Base-by-base conservation (phyloP, 2,888 invertebrate species). In the Sussaba pulchella region DNA sequence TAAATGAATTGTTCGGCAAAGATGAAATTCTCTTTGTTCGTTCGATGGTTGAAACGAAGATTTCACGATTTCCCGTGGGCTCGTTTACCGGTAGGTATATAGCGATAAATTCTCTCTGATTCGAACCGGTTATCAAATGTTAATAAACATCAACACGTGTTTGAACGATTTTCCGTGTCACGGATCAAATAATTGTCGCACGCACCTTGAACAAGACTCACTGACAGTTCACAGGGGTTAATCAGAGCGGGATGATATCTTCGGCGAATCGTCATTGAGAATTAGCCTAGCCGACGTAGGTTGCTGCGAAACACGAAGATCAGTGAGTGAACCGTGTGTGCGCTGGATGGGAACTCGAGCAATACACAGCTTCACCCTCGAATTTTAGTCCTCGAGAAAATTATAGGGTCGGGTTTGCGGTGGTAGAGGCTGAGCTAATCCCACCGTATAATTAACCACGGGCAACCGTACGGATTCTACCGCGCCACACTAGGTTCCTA, bases 381-480 rank as follows among this genome's bases (percentile, higher is more conserved):
- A 89, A 88, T 89, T 89, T 88, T 87, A 88, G 86, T 85, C 87
- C 87, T 84, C 84, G 86, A 90, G 90, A 89, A 90, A 90, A 90
- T 91, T 90, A 91, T 89, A 89, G 89, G 86, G 87, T 86, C 84
- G 85, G 87, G 88, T 87, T 89, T 87, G 89, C 76, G 89, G 89
- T 74, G 83, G 84, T 83, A 84, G 85, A 84, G 85, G 83, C 86
- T 86, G 82, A 86, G 87, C 88, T 91, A 91, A 91, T 91, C 91
- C 89, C 87, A 87, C 87, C 89, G 90, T 91, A 90, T 91, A 91
- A 91, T 91, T 91, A 91, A 91, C 91, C 90, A 87, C 90, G 82
- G 81, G 84, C 87, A 87, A 90, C 88, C 89, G 85, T 87, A 85
- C 88, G 79, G 78, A 81, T 81, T 85, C 81, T 81, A 80, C 72